Base-by-base conservation (phyloP, 2,888 invertebrate genomes). In the Timema podura region DNA sequence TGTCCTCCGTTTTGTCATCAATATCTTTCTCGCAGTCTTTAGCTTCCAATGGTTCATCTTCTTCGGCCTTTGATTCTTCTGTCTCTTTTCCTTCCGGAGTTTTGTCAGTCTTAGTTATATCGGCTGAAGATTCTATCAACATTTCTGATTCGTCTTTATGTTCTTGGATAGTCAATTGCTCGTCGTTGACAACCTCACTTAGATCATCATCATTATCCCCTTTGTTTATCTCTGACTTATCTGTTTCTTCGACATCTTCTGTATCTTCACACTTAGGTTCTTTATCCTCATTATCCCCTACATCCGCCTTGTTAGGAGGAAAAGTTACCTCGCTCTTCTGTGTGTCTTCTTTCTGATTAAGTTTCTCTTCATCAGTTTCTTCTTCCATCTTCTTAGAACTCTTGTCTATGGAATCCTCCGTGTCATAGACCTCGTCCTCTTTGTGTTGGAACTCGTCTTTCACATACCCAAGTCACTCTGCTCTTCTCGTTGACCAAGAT, bases 21-120 rank as follows among this genome's bases (percentile, higher is more conserved):
- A 6, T 64, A 6, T 72, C 66, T 75, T 76, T 76, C 15, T 75
- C 73, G 13, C 72, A 71, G 70, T 79, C 76, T 68, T 75, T 74
- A 59, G 71, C 73, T 8, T 51, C 74, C 71, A 71, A 74, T 75
- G 76, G 67, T 71, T 73, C 65, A 48, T 72, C 65, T 57, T 57
- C 44, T 65, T 72, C 65, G 30, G 46, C 59, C 49, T 67, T 54
- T 70, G 65, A 75, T 66, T 69, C 74, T 74, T 76, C 74, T 66
- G 70, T 66, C 47, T 70, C 65, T 15, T 74, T 75, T 74, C 76
- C 74, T 49, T 74, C 70, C 48, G 74, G 15, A 8, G 57, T 61
- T 72, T 69, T 75, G 68, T 65, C 66, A 64, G 73, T 73, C 15
- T 75, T 75, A 67, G 74, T 73, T 15, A 64, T 76, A 49, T 75